A percentile compares a stretch with the other conserved stretches of the same genome.
Evolutionary conservation across 1,140 invertebrate species (phyloP).

Genomic region (Papilio polytes): DNA sequence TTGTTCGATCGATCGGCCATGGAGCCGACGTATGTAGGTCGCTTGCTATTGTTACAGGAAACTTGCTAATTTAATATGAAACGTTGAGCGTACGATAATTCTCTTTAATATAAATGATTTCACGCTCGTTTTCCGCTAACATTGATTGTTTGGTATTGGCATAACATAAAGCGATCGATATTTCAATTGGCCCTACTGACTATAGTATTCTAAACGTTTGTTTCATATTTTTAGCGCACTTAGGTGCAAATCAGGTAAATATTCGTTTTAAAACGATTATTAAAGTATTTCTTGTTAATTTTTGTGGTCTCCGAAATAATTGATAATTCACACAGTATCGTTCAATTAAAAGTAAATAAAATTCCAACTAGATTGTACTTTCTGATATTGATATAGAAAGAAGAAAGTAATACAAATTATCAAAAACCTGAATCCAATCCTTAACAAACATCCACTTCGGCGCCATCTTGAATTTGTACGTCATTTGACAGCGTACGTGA

Average conservation of each 20-base stretch:
- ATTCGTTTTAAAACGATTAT: slow-evolving; percentile 48
- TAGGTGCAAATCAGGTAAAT: slow-evolving; percentile 79
- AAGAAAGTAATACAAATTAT: background rate
- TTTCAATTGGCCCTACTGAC: slow-evolving; percentile 34
- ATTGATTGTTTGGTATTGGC: slow-evolving; percentile 14
- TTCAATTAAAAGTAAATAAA: background rate
- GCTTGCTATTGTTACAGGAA: slow-evolving; percentile 33
- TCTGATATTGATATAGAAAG: background rate
- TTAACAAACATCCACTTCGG: background rate
- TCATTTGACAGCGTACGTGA: slow-evolving; percentile 90
- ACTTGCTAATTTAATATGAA: slow-evolving; percentile 29
- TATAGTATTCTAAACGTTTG: slow-evolving; percentile 50
- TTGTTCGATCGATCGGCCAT: slow-evolving; percentile 58
- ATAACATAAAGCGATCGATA: slow-evolving; percentile 30
- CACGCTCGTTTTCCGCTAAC: slow-evolving; percentile 44
- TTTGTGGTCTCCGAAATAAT: background rate
- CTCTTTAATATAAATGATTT: slow-evolving; percentile 54
- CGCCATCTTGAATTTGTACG: slow-evolving; percentile 48
- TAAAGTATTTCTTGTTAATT: background rate
- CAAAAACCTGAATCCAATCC: background rate
- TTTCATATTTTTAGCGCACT: slow-evolving; percentile 81
- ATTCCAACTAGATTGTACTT: background rate
- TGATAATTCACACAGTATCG: background rate
- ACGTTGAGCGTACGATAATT: slow-evolving; percentile 4
- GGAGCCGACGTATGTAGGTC: slow-evolving; percentile 52